Percentiles rank a stretch among this genome's conserved stretches.
Conservation (phyloP, 2,888 invertebrate genomes). For the Nesidiocoris tenuis region DNA sequence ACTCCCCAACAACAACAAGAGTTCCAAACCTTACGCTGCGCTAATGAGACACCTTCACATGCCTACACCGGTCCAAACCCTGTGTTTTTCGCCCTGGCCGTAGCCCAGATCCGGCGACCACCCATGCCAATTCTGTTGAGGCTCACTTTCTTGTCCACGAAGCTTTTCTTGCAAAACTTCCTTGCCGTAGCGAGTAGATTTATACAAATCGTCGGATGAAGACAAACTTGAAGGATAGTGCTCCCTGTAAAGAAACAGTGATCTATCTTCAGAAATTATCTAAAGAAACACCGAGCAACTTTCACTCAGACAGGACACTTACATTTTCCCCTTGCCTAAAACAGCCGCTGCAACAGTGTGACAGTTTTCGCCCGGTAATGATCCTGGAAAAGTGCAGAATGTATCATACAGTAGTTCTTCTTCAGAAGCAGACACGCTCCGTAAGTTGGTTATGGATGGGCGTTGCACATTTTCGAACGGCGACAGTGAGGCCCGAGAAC, state of each 20-base stretch:
- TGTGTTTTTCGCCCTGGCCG: too few species aligned
- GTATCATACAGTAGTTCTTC: neutral
- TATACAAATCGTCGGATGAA: slow-evolving; percentile 18
- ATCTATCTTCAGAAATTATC: neutral
- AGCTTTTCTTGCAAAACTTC: slow-evolving; percentile 24
- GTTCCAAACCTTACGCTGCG: too few species aligned
- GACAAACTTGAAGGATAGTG: slow-evolving; percentile 9
- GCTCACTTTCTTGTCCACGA: neutral
- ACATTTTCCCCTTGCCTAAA: neutral
- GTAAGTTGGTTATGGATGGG: neutral
- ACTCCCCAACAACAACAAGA: too few species aligned
- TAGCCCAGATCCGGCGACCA: too few species aligned
- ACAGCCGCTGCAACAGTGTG: slow-evolving; percentile 19
- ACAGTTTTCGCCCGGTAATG: slow-evolving; percentile 6
- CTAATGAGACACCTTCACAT: too few species aligned
- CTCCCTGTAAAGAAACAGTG: slow-evolving; percentile 5
- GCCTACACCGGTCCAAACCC: too few species aligned
- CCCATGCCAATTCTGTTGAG: too few species aligned
- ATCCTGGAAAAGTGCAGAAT: neutral
- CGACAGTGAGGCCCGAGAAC: neutral
- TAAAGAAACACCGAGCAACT: neutral
- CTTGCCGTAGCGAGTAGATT: slow-evolving; percentile 25
- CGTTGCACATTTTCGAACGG: neutral
- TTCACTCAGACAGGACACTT: neutral
- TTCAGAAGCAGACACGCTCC: neutral